Evolutionary conservation across 92 coral and sea anemone species (phyloP).

Genomic region (Heteractis magnifica): DNA sequence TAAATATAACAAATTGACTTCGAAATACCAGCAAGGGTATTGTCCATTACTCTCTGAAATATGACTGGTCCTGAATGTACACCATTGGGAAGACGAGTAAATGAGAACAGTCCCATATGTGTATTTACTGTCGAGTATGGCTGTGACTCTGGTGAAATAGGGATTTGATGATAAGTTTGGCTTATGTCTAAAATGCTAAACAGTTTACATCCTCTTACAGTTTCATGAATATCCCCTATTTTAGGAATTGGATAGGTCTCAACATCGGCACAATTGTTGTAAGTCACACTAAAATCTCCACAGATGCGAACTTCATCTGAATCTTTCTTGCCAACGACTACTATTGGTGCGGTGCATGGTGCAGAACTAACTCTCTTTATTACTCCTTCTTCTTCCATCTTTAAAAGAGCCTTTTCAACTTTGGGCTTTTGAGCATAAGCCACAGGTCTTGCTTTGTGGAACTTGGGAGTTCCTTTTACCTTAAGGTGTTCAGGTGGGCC

Average conservation of each 20-base stretch:
- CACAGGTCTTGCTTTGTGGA: conserved; percentile 14
- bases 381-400: conserved; percentile 36
- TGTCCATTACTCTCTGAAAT: neutral
- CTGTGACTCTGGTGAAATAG: conserved; percentile 53
- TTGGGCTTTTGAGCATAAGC: too few species aligned
- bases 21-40: neutral
- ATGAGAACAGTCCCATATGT: conserved; percentile 52
- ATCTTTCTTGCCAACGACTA: conserved; percentile 48
- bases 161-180: conserved; percentile 63
- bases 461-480: conserved; percentile 31
- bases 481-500: conserved; percentile 53
- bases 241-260: conserved; percentile 46
- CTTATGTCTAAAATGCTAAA: conserved; percentile 52
- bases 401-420: too few species aligned
- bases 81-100: conserved; percentile 27
- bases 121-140: conserved; percentile 29
- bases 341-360: conserved; percentile 62
- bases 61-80: too few species aligned
- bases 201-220: conserved; percentile 51
- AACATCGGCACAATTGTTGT: conserved; percentile 50
- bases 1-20: conserved; percentile 21
- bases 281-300: conserved; percentile 15
- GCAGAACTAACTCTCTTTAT: conserved; percentile 29
- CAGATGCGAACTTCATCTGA: conserved; percentile 48
- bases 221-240: neutral